Percentiles rank a stretch among this genome's conserved stretches.
Evolutionary conservation across 2,797 vertebrate species (phyloP).

Genomic region (Leptatherina wallacei): DNA sequence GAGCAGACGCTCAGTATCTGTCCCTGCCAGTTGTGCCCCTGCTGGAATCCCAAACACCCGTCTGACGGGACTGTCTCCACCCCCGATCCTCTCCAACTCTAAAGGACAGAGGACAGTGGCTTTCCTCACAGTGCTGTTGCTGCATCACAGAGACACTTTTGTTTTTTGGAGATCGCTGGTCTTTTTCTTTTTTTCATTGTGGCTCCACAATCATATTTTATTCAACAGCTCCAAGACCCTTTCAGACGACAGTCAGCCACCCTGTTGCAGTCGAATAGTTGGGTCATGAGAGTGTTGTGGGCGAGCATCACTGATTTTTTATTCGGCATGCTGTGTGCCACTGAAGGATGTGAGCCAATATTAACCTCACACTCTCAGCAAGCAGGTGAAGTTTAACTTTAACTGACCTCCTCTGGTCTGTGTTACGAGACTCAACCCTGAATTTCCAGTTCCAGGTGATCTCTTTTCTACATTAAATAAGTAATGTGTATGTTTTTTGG

Average conservation of each 20-base stretch:
- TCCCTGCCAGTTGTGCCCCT: constrained; percentile 65
- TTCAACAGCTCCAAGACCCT: constrained; percentile 73
- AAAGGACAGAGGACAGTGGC: constrained; percentile 78
- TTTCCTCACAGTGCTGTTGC: constrained; percentile 66
- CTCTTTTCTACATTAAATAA: constrained; percentile 7
- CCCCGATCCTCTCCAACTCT: constrained; percentile 51
- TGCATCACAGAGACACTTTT: constrained; percentile 80
- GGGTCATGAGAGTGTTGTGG: constrained; percentile 69
- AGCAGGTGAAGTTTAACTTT: constrained; percentile 31
- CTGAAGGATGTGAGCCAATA: constrained; percentile 25
- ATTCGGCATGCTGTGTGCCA: constrained; percentile 7
- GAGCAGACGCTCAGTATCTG: constrained; percentile 72
- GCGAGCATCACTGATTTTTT: constrained; percentile 32
- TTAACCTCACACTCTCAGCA: constrained; percentile 18
- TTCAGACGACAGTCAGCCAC: constrained; percentile 60
- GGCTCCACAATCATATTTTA: constrained; percentile 81
- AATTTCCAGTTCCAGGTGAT: neutral
- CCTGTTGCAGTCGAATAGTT: constrained; percentile 58
- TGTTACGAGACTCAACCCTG: neutral
- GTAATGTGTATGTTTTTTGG: neutral
- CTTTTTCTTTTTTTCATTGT: constrained; percentile 49
- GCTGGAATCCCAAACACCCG: constrained; percentile 80
- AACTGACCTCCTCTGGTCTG: constrained; percentile 21
- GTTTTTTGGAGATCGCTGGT: constrained; percentile 65
- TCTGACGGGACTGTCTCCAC: constrained; percentile 56